Base-by-base conservation (phyloP, 2,113 vertebrate genomes). In the Myodes glareolus region DNA sequence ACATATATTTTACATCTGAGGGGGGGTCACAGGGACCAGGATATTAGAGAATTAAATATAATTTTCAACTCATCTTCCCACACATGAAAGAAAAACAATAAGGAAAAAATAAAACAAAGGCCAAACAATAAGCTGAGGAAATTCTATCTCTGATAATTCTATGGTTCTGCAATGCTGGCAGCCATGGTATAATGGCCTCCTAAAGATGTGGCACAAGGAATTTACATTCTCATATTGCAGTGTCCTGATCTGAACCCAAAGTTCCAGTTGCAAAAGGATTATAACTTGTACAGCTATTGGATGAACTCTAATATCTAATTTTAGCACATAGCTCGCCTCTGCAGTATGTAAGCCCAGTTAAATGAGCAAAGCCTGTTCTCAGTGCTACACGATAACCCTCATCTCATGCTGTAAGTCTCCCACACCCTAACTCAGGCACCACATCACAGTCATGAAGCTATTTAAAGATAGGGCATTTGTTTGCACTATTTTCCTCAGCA, bases 241-340 rank as follows among this genome's bases (percentile, higher is more conserved):
- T 98, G 98, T 98, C 98, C 98, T 98, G 95, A 98, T 95, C 27
- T 99, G 98, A 98, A 99, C 98, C 95, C 96, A 95, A 95, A 81
- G 73, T 85, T 84, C 94, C 95, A 97, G 92, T 98, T 98, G 96
- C 97, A 97, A 12, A 86, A 98, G 97, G 97, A 98, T 98, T 99
- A 92, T 94, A 98, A 98, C 97, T 98, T 97, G 97, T 12, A 0
- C 95, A 97, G 97, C 94, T 97, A 96, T 96, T 98, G 98, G 98
- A 98, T 92, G 96, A 97, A 97, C 77, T 95, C 97, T 96, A 91
- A 50, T 68, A 91, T 97, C 98, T 98, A 98, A 98, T 98, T 98
- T 99, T 98, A 99, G 98, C 94, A 97, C 87, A 92, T 96, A 97
- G 97, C 94, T 98, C 96, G 89, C 94, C 98, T 98, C 97, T 97